These are phyloP conservation scores for Phenganax marumi DNA, from an alignment of 92 coral and sea anemone species.

Conservation along the genomic window DNA sequence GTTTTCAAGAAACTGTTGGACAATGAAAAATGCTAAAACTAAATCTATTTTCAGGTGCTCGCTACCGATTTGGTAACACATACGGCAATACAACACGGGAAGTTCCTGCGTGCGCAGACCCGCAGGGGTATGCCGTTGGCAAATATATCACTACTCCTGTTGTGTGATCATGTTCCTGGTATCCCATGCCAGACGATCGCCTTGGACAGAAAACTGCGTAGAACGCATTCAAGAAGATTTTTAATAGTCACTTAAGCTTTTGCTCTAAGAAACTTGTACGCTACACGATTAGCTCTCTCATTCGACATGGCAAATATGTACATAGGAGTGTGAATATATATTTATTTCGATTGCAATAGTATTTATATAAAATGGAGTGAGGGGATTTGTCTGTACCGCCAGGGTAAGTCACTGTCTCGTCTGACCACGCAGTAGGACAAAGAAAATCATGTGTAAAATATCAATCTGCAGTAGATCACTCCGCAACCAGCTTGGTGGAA, in stretches of 20 bases:
- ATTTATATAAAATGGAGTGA: no score
- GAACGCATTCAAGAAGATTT: background rate
- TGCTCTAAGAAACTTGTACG: background rate
- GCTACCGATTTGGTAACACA: constrained; percentile 90
- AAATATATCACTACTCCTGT: constrained; percentile 81
- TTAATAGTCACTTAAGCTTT: background rate
- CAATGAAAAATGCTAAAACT: no score
- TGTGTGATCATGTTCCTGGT: constrained; percentile 56
- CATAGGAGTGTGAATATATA: constrained; percentile 4
- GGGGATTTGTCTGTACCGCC: no score
- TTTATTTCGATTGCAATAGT: background rate
- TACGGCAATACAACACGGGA: constrained; percentile 94
- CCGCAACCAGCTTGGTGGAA: background rate
- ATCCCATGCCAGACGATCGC: background rate
- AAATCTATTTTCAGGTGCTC: constrained; percentile 63
- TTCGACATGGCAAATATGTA: background rate
- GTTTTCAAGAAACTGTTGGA: no score
- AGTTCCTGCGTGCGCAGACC: constrained; percentile 78
- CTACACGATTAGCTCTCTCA: background rate
- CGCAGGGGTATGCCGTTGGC: constrained; percentile 77
- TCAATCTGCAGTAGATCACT: no score
- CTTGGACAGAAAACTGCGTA: background rate
- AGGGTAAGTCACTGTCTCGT: no score
- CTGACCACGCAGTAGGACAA: no score
- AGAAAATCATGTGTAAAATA: no score